phyloP scores from a whole-genome alignment of 2,797 vertebrate species.

The Acridotheres tristis region DNA sequence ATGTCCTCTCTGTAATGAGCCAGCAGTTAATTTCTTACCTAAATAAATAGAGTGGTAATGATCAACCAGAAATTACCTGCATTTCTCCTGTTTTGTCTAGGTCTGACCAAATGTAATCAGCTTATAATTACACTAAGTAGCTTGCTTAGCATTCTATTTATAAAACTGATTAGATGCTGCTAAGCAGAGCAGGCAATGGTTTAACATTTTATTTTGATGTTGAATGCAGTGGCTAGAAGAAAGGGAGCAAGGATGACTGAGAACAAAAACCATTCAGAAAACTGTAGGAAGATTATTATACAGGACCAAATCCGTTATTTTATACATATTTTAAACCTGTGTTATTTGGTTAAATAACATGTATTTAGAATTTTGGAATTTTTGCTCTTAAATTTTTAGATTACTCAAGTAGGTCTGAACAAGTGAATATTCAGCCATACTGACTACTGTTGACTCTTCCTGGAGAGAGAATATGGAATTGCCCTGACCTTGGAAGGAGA shows the following conservation, averaged over 20 bases:
- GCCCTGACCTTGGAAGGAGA: not conserved
- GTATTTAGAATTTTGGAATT: not conserved
- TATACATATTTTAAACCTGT: not conserved
- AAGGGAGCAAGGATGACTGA: not conserved
- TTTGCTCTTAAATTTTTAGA: not conserved
- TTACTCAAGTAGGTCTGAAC: not conserved
- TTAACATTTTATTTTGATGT: not conserved
- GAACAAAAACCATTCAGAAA: not conserved
- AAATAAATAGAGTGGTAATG: conserved; percentile 21
- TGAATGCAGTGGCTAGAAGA: not conserved
- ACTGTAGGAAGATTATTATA: not conserved
- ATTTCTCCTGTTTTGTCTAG: conserved; percentile 41
- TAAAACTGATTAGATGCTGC: conserved; percentile 21
- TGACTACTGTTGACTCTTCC: not conserved
- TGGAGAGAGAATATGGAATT: not conserved
- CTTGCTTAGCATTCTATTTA: conserved; percentile 57
- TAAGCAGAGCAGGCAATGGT: not conserved
- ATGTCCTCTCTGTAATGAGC: not conserved
- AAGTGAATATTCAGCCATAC: not conserved
- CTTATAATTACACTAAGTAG: conserved; percentile 40
- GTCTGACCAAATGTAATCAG: conserved; percentile 47
- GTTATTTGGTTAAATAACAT: not conserved
- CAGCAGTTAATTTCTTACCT: conserved; percentile 28
- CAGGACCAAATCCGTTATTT: not conserved
- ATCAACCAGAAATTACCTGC: conserved; percentile 36